Conservation (phyloP, 2,888 invertebrate species). For the Ferrisia virgata region DNA sequence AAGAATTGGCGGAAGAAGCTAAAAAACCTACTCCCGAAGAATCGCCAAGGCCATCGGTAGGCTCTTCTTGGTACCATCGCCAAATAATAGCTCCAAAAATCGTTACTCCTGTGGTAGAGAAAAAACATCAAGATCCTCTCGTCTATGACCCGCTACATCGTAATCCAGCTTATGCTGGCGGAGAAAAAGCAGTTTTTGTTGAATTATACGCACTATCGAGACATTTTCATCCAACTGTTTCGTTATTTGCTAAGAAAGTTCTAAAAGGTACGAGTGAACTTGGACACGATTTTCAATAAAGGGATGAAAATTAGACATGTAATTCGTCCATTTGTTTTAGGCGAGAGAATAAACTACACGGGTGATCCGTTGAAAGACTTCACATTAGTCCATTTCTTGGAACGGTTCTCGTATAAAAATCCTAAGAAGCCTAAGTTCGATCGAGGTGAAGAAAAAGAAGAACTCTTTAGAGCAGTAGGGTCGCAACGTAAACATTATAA, state of each 20-base stretch:
- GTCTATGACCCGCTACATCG: slow-evolving; percentile 68
- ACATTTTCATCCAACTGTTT: slow-evolving; percentile 90
- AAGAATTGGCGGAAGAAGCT: neutral
- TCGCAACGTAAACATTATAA: slow-evolving; percentile 55
- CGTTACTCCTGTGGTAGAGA: neutral
- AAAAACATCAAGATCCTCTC: slow-evolving; percentile 27
- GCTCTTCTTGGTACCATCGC: slow-evolving; percentile 47
- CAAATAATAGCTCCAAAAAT: slow-evolving; percentile 40
- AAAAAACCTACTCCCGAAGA: neutral
- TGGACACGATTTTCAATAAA: too few species aligned
- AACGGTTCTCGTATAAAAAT: slow-evolving; percentile 94
- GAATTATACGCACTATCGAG: slow-evolving; percentile 70
- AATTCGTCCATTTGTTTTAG: neutral
- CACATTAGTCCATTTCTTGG: slow-evolving; percentile 83
- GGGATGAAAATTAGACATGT: neutral
- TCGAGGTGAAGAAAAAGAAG: slow-evolving; percentile 53
- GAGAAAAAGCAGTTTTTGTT: slow-evolving; percentile 65
- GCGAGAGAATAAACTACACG: slow-evolving; percentile 59
- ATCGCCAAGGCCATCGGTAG: neutral
- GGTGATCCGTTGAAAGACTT: slow-evolving; percentile 95
- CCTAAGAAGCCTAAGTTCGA: slow-evolving; percentile 64
- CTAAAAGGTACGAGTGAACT: slow-evolving; percentile 67
- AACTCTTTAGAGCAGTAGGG: slow-evolving; percentile 47
- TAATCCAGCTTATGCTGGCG: slow-evolving; percentile 83
- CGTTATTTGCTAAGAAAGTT: slow-evolving; percentile 79